Evolutionary conservation across 2,113 vertebrate genomes (phyloP).

Genomic region (Malurus alboscapulatus): DNA sequence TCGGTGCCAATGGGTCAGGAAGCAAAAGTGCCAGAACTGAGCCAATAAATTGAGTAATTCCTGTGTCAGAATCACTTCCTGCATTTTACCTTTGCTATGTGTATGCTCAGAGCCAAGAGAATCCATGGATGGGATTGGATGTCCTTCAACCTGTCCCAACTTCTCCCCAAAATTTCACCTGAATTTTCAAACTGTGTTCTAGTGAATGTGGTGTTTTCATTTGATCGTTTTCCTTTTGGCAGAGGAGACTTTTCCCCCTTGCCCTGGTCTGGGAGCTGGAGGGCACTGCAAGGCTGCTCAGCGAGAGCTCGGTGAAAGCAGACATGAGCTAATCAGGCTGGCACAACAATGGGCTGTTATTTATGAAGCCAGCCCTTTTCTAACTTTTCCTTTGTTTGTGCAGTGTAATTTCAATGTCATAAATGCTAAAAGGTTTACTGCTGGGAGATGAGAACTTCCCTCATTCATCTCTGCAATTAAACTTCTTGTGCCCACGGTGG

Average conservation of each 20-base stretch:
- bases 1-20: neutral
- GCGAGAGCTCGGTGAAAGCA: neutral
- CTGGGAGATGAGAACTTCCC: slow-evolving; percentile 65
- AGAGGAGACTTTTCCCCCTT: slow-evolving; percentile 1
- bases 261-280: neutral
- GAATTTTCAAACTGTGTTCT: slow-evolving; percentile 13
- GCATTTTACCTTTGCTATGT: neutral
- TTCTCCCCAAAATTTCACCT: neutral
- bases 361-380: slow-evolving; percentile 49
- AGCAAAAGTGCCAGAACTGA: neutral
- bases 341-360: slow-evolving; percentile 53
- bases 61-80: neutral
- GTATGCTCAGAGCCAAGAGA: neutral
- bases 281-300: neutral
- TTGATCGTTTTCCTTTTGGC: slow-evolving; percentile 4
- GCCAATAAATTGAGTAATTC: rapidly evolving
- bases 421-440: slow-evolving; percentile 72
- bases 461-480: slow-evolving; percentile 72
- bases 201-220: neutral
- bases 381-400: slow-evolving; percentile 65
- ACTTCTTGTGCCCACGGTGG: slow-evolving; percentile 22
- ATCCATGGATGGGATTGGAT: rapidly evolving
- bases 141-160: neutral
- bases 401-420: slow-evolving; percentile 69
- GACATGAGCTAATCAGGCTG: slow-evolving; percentile 48